phyloP scores from a whole-genome alignment of 2,113 vertebrate genomes.

The Nicator chloris region DNA sequence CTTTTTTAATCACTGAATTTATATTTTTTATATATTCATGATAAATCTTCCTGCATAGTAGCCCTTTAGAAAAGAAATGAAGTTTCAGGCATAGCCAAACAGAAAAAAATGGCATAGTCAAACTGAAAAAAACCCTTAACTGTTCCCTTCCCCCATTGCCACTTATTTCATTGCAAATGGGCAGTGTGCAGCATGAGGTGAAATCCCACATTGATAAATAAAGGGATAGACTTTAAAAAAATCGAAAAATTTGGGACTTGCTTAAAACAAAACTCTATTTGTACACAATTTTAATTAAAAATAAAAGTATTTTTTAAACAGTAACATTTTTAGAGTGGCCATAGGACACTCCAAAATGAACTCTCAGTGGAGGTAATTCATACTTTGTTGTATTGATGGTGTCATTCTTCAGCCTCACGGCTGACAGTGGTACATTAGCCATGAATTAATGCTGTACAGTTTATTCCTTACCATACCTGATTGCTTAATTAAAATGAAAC shows the following conservation, averaged over 20 bases:
- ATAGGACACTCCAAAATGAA: background rate
- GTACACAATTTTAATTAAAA: background rate
- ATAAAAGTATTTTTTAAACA: background rate
- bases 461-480: background rate
- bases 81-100: background rate
- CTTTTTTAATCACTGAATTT: background rate
- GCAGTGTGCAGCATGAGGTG: background rate
- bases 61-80: background rate
- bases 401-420: background rate
- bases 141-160: background rate
- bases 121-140: background rate
- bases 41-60: background rate
- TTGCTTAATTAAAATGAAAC: conserved; percentile 48
- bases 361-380: background rate
- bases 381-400: background rate
- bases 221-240: background rate
- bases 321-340: background rate
- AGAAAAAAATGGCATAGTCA: background rate
- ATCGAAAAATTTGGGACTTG: background rate
- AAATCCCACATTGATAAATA: background rate
- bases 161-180: background rate
- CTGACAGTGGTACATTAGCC: background rate
- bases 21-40: background rate
- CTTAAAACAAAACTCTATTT: background rate
- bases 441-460: background rate